Base-by-base conservation (phyloP, 2,113 vertebrate genomes). In the Hippopotamus amphibius region DNA sequence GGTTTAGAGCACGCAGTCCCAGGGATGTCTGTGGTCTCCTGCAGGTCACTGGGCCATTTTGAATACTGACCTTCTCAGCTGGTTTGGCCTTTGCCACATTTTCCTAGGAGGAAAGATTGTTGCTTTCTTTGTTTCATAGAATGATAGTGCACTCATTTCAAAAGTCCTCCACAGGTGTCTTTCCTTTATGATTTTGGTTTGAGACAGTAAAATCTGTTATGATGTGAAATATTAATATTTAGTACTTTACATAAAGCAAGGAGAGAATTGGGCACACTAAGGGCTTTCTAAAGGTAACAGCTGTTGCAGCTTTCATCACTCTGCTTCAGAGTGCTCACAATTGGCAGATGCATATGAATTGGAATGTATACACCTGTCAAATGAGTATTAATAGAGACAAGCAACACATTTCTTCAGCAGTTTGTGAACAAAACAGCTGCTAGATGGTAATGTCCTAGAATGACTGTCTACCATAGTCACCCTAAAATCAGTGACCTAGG, bases 311-410 rank as follows among this genome's bases (percentile, higher is more conserved):
- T 87, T 95, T 95, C 85, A 93, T 69, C 69, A 59, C 57, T 30
- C 93, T 28, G n/a, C 93, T 95, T 86, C 71, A 69, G n/a, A 96
- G 93, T 83, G n/a, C 77, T 89, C 17, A 4, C n/a, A 21, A 81
- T 55, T 96, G 96, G 96, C 93, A 96, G 83, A 88, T 93, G 87
- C 63, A 13, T 21, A 10, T 59, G 69, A 88, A 59, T 53, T 89
- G 90, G 96, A 97, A 95, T 84, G 88, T 46, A n/a, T 48, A 93
- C 96, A 97, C 97, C 97, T 98, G 97, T 96, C 86, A 46, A 17
- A 22, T 68, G 92, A 90, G 80, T 97, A 97, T 96, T 97, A 96
- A 98, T 97, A 97, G 98, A 91, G 81, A 84, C 93, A 74, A 7
- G 90, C 88, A 92, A 63, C 74, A 84, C 82, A 96, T 87, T 97